Conservation (phyloP, 2,797 vertebrate genomes). For the Falco novaeseelandiae region DNA sequence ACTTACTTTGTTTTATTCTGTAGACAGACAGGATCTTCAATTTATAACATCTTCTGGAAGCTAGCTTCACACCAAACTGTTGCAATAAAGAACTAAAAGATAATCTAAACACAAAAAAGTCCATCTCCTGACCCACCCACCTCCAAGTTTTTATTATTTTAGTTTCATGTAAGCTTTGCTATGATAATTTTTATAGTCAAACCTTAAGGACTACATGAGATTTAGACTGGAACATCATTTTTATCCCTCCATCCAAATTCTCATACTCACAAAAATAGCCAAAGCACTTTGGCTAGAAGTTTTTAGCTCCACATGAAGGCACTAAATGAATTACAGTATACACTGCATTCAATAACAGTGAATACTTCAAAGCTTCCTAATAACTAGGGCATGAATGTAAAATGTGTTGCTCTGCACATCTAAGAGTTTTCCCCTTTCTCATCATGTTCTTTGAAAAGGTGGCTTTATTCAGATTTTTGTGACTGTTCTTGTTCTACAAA, state of each 20-base stretch:
- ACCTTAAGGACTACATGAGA: not conserved
- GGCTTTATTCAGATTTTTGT: slow-evolving; percentile 71
- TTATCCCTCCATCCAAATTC: not conserved
- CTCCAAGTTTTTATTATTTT: not conserved
- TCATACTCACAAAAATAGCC: not conserved
- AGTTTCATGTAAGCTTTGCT: not conserved
- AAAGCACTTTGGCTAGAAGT: slow-evolving; percentile 40
- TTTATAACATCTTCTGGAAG: not conserved
- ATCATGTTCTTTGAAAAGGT: slow-evolving; percentile 73
- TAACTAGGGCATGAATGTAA: slow-evolving; percentile 72
- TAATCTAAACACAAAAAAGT: not conserved
- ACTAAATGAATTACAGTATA: slow-evolving; percentile 60
- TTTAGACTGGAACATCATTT: not conserved
- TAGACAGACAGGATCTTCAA: not conserved
- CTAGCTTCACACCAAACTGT: not conserved
- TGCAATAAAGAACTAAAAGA: not conserved
- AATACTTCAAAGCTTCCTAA: slow-evolving; percentile 68
- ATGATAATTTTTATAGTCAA: not conserved
- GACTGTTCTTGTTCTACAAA: slow-evolving; percentile 74
- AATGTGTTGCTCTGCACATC: slow-evolving; percentile 71
- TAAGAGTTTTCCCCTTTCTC: slow-evolving; percentile 69
- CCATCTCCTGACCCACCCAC: not conserved
- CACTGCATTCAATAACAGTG: slow-evolving; percentile 61
- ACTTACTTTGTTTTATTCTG: not conserved
- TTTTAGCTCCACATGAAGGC: slow-evolving; percentile 56